phyloP scores from a whole-genome alignment of 2,113 vertebrate genomes.

The Seriola dumerili region DNA sequence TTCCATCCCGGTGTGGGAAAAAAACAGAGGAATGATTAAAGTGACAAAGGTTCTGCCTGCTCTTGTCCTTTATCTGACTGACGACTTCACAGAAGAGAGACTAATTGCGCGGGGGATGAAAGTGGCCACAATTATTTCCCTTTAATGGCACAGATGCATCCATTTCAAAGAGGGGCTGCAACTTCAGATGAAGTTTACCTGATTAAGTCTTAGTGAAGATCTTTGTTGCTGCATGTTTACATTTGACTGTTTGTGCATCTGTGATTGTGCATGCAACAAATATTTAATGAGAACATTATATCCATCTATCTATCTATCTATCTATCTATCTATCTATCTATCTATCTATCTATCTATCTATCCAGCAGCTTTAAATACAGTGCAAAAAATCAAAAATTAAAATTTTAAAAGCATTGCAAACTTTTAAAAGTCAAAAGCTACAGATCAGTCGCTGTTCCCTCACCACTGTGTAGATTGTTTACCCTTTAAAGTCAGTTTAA shows the following conservation, averaged over 20 bases:
- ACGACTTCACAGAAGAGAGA: conserved; percentile 75
- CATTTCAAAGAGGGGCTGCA: conserved; percentile 72
- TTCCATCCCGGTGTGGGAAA: conserved; percentile 35
- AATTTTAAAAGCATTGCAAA: not conserved
- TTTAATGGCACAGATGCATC: conserved; percentile 73
- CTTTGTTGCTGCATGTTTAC: conserved; percentile 29
- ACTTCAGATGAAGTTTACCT: conserved; percentile 68
- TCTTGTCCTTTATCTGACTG: conserved; percentile 70
- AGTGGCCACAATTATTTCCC: conserved; percentile 80
- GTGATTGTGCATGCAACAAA: conserved; percentile 2
- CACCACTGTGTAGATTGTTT: not conserved
- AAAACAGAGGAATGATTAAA: conserved; percentile 65
- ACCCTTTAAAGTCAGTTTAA: conserved; percentile 21
- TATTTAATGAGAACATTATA: not conserved
- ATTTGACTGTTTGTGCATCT: conserved; percentile 6
- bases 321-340: not conserved
- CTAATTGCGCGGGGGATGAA: conserved; percentile 76
- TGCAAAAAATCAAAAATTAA: not conserved
- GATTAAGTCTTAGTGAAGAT: conserved; percentile 44
- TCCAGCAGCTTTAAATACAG: not conserved
- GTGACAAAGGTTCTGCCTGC: conserved; percentile 72
- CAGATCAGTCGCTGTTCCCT: not conserved
- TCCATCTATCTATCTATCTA: no score
- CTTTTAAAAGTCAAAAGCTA: conserved; percentile 39
- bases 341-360: not conserved